phyloP scores from a whole-genome alignment of 2,888 invertebrate species.

The Idaea aversata region DNA sequence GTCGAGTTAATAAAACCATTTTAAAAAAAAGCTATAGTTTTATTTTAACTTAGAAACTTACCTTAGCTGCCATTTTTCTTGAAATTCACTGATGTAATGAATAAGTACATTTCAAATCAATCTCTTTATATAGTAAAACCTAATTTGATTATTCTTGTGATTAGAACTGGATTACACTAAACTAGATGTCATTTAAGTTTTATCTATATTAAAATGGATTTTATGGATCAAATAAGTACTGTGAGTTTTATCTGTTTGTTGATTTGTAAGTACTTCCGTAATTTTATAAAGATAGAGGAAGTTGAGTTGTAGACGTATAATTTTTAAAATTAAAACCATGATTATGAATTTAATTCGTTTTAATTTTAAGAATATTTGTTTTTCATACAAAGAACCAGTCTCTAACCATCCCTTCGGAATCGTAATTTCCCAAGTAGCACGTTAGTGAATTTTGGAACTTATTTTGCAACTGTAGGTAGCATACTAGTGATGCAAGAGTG shows the following conservation, averaged over 20 bases:
- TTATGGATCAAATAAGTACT: background rate
- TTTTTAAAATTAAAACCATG: too few species aligned
- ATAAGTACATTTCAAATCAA: slow-evolving; percentile 28
- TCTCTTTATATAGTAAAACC: slow-evolving; percentile 46
- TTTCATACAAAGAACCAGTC: too few species aligned
- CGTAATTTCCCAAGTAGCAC: too few species aligned
- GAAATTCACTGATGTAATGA: slow-evolving; percentile 53
- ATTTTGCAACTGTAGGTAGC: too few species aligned
- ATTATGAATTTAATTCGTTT: too few species aligned
- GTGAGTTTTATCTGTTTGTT: background rate
- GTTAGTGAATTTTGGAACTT: too few species aligned
- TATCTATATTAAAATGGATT: background rate
- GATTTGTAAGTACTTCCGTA: background rate
- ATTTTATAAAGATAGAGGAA: background rate
- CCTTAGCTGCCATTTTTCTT: slow-evolving; percentile 64
- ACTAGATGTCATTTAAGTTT: background rate
- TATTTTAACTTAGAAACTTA: slow-evolving; percentile 23
- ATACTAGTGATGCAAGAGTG: too few species aligned
- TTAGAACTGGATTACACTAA: background rate
- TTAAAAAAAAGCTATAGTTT: too few species aligned
- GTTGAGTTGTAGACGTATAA: too few species aligned
- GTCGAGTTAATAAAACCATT: too few species aligned
- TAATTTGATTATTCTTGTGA: background rate
- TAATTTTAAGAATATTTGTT: too few species aligned
- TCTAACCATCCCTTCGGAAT: too few species aligned